These are phyloP conservation scores for Tragelaphus oryx DNA, from an alignment of 2,797 vertebrate species.

Conservation along the genomic window DNA sequence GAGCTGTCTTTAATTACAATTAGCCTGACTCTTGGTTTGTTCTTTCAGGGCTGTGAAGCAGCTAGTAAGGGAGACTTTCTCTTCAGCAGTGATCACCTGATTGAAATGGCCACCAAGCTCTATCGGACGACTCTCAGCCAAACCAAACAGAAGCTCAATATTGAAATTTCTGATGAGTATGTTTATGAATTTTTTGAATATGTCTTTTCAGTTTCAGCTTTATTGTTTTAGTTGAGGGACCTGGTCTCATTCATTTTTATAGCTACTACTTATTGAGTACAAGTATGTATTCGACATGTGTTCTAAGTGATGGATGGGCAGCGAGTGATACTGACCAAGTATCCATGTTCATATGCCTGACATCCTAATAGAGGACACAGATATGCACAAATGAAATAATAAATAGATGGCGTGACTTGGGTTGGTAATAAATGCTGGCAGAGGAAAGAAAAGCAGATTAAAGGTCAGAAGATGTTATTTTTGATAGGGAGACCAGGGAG, in stretches of 20 bases:
- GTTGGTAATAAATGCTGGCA: background rate
- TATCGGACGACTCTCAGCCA: slow-evolving; percentile 89
- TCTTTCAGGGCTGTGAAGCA: slow-evolving; percentile 89
- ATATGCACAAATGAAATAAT: background rate
- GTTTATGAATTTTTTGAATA: slow-evolving; percentile 57
- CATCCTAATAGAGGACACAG: background rate
- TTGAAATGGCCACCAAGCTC: slow-evolving; percentile 98
- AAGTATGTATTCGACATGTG: background rate
- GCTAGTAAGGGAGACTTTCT: slow-evolving; percentile 97
- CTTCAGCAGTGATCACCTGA: slow-evolving; percentile 95
- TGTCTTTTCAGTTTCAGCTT: background rate
- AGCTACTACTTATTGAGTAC: background rate
- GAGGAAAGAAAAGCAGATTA: no score
- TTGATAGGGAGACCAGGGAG: background rate
- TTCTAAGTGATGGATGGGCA: background rate
- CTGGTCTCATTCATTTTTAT: background rate
- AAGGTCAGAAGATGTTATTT: background rate
- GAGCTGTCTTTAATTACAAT: background rate
- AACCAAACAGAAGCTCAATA: slow-evolving; percentile 88
- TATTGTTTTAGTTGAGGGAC: background rate
- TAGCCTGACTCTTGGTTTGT: background rate
- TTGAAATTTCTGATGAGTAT: slow-evolving; percentile 98
- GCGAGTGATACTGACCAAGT: background rate
- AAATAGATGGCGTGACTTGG: background rate
- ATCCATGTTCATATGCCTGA: background rate